A percentile compares a stretch with the other conserved stretches of the same genome.
These are phyloP conservation scores for Calycopis cecrops DNA, from an alignment of 1,140 invertebrate genomes.

Conservation along the genomic window DNA sequence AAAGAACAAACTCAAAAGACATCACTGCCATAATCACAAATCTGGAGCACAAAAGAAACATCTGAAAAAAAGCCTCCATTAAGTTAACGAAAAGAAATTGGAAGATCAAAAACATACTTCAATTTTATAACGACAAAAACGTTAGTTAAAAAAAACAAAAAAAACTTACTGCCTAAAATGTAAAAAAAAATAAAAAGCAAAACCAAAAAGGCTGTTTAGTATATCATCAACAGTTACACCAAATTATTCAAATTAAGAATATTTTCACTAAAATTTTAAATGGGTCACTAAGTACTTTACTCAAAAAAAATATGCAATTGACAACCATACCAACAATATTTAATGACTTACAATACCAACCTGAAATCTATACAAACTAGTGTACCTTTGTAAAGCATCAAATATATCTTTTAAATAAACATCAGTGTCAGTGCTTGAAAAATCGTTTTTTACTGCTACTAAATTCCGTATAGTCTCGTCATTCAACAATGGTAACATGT, in stretches of 20 bases:
- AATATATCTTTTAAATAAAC: conserved; percentile 37
- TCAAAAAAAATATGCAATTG: too few species aligned
- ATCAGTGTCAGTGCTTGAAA: conserved; percentile 29
- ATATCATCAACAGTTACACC: too few species aligned
- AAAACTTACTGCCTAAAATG: too few species aligned
- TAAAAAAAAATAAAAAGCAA: conserved; percentile 1
- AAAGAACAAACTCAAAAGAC: conserved; percentile 31
- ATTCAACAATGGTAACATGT: conserved; percentile 12
- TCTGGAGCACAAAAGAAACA: conserved; percentile 34
- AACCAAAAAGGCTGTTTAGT: conserved; percentile 20
- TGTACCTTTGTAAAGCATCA: conserved; percentile 28
- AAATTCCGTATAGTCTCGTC: conserved; percentile 26
- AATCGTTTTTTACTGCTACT: conserved; percentile 32
- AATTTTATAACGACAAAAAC: too few species aligned
- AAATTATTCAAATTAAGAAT: too few species aligned
- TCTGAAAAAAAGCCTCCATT: too few species aligned
- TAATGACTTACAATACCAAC: conserved; percentile 11
- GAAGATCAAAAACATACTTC: too few species aligned
- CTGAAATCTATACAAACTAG: conserved; percentile 29
- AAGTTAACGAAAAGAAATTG: too few species aligned
- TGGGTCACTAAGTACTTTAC: too few species aligned
- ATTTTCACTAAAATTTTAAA: too few species aligned
- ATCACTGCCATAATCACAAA: conserved; percentile 28
- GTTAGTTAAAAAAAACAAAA: too few species aligned
- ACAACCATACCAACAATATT: not conserved